Percentiles rank a stretch among this genome's conserved stretches.
Conservation (phyloP, 2,113 vertebrate genomes). For the Silurus glanis region DNA sequence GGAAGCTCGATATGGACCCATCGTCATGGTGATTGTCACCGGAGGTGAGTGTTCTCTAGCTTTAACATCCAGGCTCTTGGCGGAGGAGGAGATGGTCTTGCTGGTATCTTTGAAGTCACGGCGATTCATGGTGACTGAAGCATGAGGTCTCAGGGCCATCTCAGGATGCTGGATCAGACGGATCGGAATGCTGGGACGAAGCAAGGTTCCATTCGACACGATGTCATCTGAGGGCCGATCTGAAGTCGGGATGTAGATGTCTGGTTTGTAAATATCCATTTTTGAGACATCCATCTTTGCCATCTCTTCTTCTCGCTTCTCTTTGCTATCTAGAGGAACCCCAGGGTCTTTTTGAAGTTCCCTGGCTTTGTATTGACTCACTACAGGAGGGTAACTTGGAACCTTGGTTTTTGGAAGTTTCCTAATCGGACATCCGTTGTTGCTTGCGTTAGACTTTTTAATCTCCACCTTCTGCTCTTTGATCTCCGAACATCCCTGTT, state of each 20-base stretch:
- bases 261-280: constrained; percentile 14
- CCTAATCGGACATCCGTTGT: constrained; percentile 22
- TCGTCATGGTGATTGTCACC: constrained; percentile 41
- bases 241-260: constrained; percentile 7
- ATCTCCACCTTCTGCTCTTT: constrained; percentile 26
- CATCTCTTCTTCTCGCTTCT: constrained; percentile 2
- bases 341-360: constrained; percentile 19
- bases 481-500: neutral
- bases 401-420: constrained; percentile 27
- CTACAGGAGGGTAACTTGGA: neutral
- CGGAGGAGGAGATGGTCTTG: constrained; percentile 68
- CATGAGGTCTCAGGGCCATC: constrained; percentile 71
- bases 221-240: constrained; percentile 1
- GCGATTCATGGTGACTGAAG: constrained; percentile 59
- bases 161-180: constrained; percentile 66
- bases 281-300: constrained; percentile 6
- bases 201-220: constrained; percentile 20
- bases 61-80: constrained; percentile 75
- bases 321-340: constrained; percentile 14
- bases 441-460: constrained; percentile 8
- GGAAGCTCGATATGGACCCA: constrained; percentile 78
- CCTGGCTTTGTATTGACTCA: constrained; percentile 9
- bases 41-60: constrained; percentile 57
- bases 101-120: constrained; percentile 66
- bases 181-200: constrained; percentile 58